phyloP scores from a whole-genome alignment of 30 jellyfish, hydroid and myxozoan genomes.

The Clytia hemisphaerica region DNA sequence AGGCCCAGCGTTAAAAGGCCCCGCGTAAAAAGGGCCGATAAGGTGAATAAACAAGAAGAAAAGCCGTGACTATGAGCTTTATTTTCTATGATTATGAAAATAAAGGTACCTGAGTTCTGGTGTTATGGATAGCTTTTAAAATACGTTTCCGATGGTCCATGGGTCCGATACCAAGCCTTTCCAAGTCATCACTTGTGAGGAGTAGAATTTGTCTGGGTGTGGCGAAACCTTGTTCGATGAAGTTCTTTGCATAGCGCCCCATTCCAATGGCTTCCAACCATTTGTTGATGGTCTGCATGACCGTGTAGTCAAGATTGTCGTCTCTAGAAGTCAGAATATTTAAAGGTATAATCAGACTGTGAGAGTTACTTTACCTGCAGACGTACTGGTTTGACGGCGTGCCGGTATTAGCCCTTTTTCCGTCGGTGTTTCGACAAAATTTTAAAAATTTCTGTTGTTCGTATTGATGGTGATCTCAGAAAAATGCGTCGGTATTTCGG shows the following conservation, averaged over 20 bases:
- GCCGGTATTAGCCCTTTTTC: too few relatives aligned
- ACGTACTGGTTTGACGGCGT: too few relatives aligned
- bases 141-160: constrained; percentile 75
- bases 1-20: too few relatives aligned
- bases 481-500: too few relatives aligned
- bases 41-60: too few relatives aligned
- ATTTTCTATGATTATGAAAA: neutral
- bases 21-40: too few relatives aligned
- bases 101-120: constrained; percentile 55
- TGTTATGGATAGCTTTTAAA: constrained; percentile 56
- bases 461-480: too few relatives aligned
- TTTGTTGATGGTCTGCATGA: constrained; percentile 88
- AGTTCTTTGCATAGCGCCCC: constrained; percentile 73
- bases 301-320: constrained; percentile 74
- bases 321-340: constrained; percentile 45
- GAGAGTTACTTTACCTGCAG: too few relatives aligned
- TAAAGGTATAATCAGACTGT: too few relatives aligned
- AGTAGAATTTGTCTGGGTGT: constrained; percentile 83
- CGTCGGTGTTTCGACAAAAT: too few relatives aligned
- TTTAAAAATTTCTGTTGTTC: too few relatives aligned
- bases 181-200: constrained; percentile 49
- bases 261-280: constrained; percentile 85
- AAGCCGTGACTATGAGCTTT: too few relatives aligned
- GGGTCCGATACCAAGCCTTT: constrained; percentile 53
- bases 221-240: constrained; percentile 64